Conservation (phyloP, 2,888 invertebrate genomes). For the Thumatha senex region DNA sequence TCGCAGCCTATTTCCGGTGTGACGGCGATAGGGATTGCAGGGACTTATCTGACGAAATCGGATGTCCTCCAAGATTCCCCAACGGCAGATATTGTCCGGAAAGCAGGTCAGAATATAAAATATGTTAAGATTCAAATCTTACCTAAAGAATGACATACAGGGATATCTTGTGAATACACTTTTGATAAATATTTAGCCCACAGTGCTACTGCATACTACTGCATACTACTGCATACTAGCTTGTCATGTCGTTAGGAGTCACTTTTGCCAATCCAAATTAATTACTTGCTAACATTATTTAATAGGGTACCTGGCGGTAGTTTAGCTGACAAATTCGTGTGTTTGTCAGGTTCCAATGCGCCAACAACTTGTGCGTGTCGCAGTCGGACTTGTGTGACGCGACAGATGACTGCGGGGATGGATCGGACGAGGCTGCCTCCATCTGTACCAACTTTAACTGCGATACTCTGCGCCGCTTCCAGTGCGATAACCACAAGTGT, state of each 20-base stretch:
- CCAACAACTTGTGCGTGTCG: conserved; percentile 95
- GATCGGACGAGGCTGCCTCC: conserved; percentile 91
- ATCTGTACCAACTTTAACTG: conserved; percentile 94
- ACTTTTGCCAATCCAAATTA: no score
- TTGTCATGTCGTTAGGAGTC: no score
- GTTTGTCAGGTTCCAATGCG: conserved; percentile 91
- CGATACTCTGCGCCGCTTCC: conserved; percentile 92
- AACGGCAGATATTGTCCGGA: conserved; percentile 95
- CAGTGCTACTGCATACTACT: no score
- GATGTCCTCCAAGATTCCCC: conserved; percentile 94
- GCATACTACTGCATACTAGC: no score
- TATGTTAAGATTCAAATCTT: no score
- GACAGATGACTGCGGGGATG: conserved; percentile 96
- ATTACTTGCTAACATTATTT: no score
- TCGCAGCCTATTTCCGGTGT: conserved; percentile 93
- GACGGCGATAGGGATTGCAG: conserved; percentile 95
- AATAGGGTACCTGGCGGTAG: no score
- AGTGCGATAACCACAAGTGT: conserved; percentile 94
- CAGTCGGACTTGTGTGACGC: conserved; percentile 96
- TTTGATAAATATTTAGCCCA: no score
- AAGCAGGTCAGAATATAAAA: conserved; percentile 71
- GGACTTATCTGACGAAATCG: conserved; percentile 94
- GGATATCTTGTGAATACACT: no score
- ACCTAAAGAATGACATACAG: no score
- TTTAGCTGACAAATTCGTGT: neutral